Conservation (phyloP, 2,113 vertebrate species). For the Lagopus leucura region DNA sequence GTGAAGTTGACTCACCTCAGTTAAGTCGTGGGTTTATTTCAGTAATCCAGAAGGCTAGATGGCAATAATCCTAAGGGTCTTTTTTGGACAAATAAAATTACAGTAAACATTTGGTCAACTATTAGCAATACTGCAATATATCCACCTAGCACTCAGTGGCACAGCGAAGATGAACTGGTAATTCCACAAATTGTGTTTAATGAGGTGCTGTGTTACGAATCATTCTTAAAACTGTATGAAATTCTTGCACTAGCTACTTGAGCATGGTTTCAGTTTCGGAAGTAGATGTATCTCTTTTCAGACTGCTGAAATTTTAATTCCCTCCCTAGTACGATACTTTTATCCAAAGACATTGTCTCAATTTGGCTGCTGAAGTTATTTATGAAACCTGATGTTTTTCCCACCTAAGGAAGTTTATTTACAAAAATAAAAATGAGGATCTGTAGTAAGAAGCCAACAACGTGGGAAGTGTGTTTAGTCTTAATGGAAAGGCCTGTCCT, state of each 20-base stretch:
- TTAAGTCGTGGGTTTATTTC: neutral
- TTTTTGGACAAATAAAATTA: neutral
- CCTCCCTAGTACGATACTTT: constrained; percentile 48
- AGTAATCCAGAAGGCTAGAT: constrained; percentile 37
- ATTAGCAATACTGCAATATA: neutral
- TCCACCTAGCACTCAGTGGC: constrained; percentile 12
- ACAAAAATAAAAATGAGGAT: neutral
- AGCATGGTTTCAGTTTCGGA: constrained; percentile 27
- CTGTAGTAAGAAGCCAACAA: neutral
- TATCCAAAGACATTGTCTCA: constrained; percentile 4
- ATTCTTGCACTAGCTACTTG: constrained; percentile 55
- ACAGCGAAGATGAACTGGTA: neutral
- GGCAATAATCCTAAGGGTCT: neutral
- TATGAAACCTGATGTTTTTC: neutral
- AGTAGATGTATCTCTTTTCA: constrained; percentile 59
- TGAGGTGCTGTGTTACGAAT: constrained; percentile 17
- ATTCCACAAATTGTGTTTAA: neutral
- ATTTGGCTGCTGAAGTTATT: neutral
- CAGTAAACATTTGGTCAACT: constrained; percentile 11
- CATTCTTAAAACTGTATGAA: neutral
- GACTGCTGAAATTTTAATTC: constrained; percentile 43
- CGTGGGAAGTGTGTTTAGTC: neutral
- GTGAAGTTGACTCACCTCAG: constrained; percentile 2
- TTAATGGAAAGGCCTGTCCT: constrained; percentile 6
- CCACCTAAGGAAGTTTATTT: neutral